A percentile compares a stretch with the other conserved stretches of the same genome.
These are phyloP conservation scores for Spizaetus ornatus DNA, from an alignment of 2,113 vertebrate genomes.

Conservation along the genomic window DNA sequence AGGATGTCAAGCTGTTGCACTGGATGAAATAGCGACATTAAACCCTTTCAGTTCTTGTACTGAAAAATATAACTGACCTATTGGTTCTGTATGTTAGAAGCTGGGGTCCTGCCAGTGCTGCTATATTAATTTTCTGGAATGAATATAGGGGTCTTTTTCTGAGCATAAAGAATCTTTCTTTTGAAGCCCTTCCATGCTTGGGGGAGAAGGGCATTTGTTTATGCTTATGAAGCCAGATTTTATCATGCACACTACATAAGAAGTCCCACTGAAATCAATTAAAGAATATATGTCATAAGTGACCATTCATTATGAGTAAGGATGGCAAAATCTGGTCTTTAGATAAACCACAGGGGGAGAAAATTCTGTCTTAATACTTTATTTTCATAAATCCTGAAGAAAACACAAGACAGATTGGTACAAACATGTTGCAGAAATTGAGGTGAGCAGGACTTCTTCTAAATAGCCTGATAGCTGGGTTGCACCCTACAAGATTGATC, in stretches of 20 bases:
- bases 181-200: neutral
- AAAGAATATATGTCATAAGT: neutral
- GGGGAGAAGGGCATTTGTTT: conserved; percentile 8
- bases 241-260: neutral
- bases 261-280: conserved; percentile 49
- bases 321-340: neutral
- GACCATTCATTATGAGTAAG: neutral
- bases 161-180: neutral
- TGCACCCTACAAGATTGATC: neutral
- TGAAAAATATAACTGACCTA: neutral
- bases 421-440: conserved; percentile 5
- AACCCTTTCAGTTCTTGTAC: neutral
- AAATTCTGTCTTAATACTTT: neutral
- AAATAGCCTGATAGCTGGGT: neutral
- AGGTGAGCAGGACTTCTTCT: neutral
- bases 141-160: neutral
- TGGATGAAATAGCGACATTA: neutral
- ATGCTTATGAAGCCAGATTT: conserved; percentile 19
- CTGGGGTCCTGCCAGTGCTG: neutral
- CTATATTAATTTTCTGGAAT: neutral
- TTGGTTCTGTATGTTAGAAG: neutral
- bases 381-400: neutral
- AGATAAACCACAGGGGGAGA: neutral
- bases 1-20: neutral
- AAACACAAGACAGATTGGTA: neutral